Evolutionary conservation across 2,113 vertebrate species (phyloP), one percentile per base, ranked within the genome.

Genomic region (Alethe castanea): DNA sequence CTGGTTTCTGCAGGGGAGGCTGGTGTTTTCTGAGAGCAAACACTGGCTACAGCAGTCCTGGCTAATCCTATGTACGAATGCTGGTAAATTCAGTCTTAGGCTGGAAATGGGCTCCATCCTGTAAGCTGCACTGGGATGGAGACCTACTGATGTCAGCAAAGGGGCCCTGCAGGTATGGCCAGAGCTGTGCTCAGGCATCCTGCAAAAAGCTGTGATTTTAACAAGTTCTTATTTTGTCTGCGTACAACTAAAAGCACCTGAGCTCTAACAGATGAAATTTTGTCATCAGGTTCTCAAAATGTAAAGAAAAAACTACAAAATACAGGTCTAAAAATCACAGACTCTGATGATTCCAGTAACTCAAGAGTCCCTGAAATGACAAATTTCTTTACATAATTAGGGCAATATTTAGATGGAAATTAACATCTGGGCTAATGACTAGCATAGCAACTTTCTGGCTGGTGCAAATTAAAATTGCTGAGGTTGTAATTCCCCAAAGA

Each of bases 391-490:
- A 88, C 22, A 29, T 60, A 96, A 94, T 83, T 64, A 71, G 67
- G 92, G 40, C 47, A 93, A 95, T 73, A 92, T 95, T 92, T 97
- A 92, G 82, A 94, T 93, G 83, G 82, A 97, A 93, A 95, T 95
- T 74, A 97, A 90, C 82, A 95, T 78, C 90, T 93, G 92, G 72
- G 67, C 62, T 95, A 95, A 93, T 45, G 74, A 95, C 80, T 86
- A 92, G 29, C 86, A 81, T 14, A 88, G 80, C 82, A 94, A 64
- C 76, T 72, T 92, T 77, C 76, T 93, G 72, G n/a, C 80, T 93
- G 64, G 72, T 93, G 65, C 40, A 88, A 96, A 96, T 95, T 86
- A 69, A 93, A 95, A 94, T 86, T 1, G 4, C 90, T 86, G 65
- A 94, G 57, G 60, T 66, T 90, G 56, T 81, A 93, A 97, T 69